These are phyloP conservation scores for Halichoerus grypus DNA, from an alignment of 2,113 vertebrate species.

Conservation along the genomic window DNA sequence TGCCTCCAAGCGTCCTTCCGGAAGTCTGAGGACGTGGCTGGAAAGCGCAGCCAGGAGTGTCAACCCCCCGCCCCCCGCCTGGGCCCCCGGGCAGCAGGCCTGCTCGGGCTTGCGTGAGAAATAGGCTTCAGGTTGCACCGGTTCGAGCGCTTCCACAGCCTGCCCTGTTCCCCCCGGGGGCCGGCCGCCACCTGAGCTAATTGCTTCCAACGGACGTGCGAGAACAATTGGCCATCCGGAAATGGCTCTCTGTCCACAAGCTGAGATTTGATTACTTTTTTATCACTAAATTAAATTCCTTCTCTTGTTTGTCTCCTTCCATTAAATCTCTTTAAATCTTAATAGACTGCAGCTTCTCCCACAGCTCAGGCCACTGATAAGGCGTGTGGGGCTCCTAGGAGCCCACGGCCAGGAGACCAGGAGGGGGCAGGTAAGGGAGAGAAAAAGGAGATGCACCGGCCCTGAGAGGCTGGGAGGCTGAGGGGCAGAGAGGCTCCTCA, in stretches of 20 bases:
- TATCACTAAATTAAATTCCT: slow-evolving; percentile 78
- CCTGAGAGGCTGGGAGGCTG: background rate
- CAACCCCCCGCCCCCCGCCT: background rate
- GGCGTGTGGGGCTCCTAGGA: background rate
- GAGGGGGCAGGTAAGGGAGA: background rate
- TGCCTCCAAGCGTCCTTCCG: background rate
- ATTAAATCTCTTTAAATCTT: slow-evolving; percentile 78
- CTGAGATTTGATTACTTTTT: slow-evolving; percentile 84
- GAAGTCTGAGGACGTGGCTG: background rate
- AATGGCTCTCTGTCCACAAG: slow-evolving; percentile 72
- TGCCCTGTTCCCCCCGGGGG: background rate
- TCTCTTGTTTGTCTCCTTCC: slow-evolving; percentile 51
- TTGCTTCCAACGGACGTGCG: slow-evolving; percentile 71
- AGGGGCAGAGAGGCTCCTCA: background rate
- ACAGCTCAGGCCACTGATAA: slow-evolving; percentile 49
- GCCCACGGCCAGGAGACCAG: background rate
- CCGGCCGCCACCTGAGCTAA: slow-evolving; percentile 42
- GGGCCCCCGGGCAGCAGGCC: background rate
- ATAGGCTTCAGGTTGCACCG: fast-evolving
- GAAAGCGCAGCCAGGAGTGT: background rate
- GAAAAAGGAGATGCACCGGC: background rate
- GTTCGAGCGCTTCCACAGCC: background rate
- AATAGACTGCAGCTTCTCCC: slow-evolving; percentile 69
- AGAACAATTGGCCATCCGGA: slow-evolving; percentile 67
- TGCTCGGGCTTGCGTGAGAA: background rate